Conservation (phyloP, 1,140 invertebrate species). For the Venturia canescens region DNA sequence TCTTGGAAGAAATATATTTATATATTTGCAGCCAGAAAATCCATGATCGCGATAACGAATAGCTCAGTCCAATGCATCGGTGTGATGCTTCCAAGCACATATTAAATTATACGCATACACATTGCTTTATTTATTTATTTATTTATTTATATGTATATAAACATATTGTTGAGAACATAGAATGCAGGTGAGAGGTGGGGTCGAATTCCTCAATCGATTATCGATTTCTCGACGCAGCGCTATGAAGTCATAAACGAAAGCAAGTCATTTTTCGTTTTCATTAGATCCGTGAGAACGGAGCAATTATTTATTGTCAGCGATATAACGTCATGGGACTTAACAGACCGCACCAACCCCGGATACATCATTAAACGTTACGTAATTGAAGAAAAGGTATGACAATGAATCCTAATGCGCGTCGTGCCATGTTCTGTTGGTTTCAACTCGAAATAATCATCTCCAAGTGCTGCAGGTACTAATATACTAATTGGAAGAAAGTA, state of each 20-base stretch:
- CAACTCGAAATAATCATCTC: no score
- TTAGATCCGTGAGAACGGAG: slow-evolving; percentile 32
- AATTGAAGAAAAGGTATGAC: neutral
- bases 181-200: slow-evolving; percentile 25
- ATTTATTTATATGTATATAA: no score
- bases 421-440: no score
- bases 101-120: neutral
- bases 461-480: no score
- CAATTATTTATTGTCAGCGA: slow-evolving; percentile 2
- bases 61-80: neutral
- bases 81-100: slow-evolving; percentile 25
- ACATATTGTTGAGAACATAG: neutral
- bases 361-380: neutral
- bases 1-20: neutral
- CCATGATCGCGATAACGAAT: slow-evolving; percentile 30
- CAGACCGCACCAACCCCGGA: neutral
- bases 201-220: slow-evolving; percentile 37
- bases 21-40: slow-evolving; percentile 1
- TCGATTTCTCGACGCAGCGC: slow-evolving; percentile 39
- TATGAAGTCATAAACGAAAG: slow-evolving; percentile 28
- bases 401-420: neutral
- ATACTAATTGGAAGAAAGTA: no score
- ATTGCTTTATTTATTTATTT: neutral
- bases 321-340: neutral
- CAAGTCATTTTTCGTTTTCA: neutral